A percentile compares a stretch with the other conserved stretches of the same genome.
Conservation (phyloP, 2,113 vertebrate genomes). For the Grammomys surdaster region DNA sequence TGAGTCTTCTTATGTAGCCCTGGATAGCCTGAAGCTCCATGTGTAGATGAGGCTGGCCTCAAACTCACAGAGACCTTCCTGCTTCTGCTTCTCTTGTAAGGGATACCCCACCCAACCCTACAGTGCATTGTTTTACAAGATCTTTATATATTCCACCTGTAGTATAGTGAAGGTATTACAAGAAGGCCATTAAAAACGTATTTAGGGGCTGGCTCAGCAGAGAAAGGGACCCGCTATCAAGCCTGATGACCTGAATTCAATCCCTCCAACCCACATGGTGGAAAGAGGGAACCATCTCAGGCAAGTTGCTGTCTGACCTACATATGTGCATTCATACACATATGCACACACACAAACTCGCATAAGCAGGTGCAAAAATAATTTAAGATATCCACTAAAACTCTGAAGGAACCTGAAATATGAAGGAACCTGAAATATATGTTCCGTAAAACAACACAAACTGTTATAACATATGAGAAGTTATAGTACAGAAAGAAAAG, state of each 20-base stretch:
- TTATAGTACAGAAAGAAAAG: neutral
- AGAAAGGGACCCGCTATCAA: neutral
- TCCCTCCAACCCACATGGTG: neutral
- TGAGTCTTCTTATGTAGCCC: neutral
- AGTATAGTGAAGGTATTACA: neutral
- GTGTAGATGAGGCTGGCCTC: neutral
- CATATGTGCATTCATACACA: neutral
- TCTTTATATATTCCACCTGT: too few relatives aligned
- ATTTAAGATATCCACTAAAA: neutral
- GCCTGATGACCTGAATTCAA: neutral
- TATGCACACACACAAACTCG: neutral
- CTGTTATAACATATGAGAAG: neutral
- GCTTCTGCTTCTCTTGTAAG: neutral
- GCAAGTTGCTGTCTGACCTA: neutral
- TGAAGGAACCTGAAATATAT: neutral
- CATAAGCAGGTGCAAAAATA: neutral
- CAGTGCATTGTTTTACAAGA: neutral
- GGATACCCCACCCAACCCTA: neutral
- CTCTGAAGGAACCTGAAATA: neutral
- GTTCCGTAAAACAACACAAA: neutral
- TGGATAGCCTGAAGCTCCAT: neutral
- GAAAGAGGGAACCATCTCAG: too few relatives aligned
- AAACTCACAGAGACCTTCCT: neutral
- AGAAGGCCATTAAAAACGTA: neutral
- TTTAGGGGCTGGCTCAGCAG: too few relatives aligned